Evolutionary conservation across 2,797 vertebrate species (phyloP), one percentile per base, ranked within the genome.

Genomic region (Etheostoma nigrum): DNA sequence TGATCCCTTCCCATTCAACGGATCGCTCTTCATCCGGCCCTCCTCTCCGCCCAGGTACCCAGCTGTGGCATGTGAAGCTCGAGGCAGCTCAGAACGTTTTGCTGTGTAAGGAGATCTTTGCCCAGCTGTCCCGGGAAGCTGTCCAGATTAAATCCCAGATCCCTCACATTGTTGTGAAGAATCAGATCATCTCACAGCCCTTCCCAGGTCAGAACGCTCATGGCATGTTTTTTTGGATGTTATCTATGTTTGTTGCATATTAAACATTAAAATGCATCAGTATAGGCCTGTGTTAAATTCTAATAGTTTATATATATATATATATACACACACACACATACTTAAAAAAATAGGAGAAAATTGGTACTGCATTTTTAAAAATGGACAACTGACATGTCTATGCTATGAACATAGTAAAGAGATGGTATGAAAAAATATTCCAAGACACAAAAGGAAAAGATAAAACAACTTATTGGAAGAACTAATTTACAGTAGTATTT

Each of bases 61-160:
- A 98, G 63, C 93, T 93, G 23, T 99, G 98, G 98, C 98, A 99
- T 45, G 94, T 96, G 1, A 98, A 97, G 89, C 91, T 99, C 27
- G 98, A 99, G 83, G 96, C 97, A 0, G 98, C 98, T 21, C 98
- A 99, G 89, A 99, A 99, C 1, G 98, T 99, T 67, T 91, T 99
- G 62, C 90, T 99, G 6, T 99, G 98, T 91, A 99, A 99, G 91
- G 98, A 99, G 93, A 99, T 99, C 84, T 99, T 99, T 79, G 97
- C 97, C 15, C 98, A 99, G 90, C 94, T 99, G 27, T 99, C 98
- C 55, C 95, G 97, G 33, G 98, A 99, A 91, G 98, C 98, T 1
- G 98, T 99, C 69, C 98, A 99, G 93, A 98, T 99, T 78, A 99
- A 99, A 89, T 99, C 97, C 25, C 98, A 98, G 92, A 98, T 99